Evolutionary conservation across 2,888 invertebrate species (phyloP).

Genomic region (Cantharis lateralis): DNA sequence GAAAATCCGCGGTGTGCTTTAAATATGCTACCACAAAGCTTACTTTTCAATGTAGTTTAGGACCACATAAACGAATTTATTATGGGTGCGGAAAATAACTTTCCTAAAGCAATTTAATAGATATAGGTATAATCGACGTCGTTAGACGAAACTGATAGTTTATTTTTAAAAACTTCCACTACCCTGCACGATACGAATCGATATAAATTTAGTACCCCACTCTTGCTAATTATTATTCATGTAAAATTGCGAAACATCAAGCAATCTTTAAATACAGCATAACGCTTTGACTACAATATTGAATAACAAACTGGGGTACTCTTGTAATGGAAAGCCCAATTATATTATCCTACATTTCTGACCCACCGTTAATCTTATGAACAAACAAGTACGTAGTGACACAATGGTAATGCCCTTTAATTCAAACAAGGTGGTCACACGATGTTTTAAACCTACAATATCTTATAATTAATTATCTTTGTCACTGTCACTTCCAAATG

Average conservation of each 20-base stretch:
- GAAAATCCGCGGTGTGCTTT: neutral
- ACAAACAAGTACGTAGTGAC: neutral
- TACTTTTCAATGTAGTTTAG: neutral
- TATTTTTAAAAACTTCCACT: neutral
- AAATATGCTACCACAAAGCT: neutral
- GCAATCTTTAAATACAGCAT: neutral
- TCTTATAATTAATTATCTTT: neutral
- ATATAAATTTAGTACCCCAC: neutral
- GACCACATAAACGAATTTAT: neutral
- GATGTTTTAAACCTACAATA: neutral
- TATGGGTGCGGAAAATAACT: neutral
- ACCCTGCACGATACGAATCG: neutral
- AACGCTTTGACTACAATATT: neutral
- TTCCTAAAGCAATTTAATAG: neutral
- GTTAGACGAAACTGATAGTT: neutral
- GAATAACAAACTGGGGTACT: neutral
- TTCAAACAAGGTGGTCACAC: neutral
- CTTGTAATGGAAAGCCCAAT: neutral
- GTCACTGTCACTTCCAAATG: neutral
- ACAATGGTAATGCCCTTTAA: neutral
- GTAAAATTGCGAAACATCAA: neutral
- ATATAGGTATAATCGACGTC: neutral
- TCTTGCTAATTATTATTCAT: neutral
- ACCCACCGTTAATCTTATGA: neutral
- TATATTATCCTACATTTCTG: neutral